phyloP scores from a whole-genome alignment of 2,797 vertebrate species.

The Lycodopsis pacificus region DNA sequence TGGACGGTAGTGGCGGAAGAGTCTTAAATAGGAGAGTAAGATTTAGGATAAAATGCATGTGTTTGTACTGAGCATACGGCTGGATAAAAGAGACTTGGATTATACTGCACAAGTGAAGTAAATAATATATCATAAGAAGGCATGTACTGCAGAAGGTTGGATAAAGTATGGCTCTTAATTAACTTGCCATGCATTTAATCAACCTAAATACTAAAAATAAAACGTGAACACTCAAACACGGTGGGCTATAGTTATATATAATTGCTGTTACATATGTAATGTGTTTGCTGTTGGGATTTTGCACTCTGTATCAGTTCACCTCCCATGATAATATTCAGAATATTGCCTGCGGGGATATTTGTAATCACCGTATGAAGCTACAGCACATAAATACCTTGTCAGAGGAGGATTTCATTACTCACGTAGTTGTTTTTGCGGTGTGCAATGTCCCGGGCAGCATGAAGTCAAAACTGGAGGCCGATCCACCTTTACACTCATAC shows the following conservation, averaged over 20 bases:
- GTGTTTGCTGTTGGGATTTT: constrained; percentile 23
- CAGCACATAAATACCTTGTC: constrained; percentile 18
- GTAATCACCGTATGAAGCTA: constrained; percentile 31
- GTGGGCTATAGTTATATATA: not conserved
- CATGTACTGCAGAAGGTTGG: not conserved
- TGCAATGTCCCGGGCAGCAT: not conserved
- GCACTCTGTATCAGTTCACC: constrained; percentile 24
- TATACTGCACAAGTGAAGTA: not conserved
- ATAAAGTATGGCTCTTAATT: constrained; percentile 5
- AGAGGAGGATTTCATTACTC: constrained; percentile 9
- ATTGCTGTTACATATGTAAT: constrained; percentile 27
- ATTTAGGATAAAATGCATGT: too few species aligned
- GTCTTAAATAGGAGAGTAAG: too few species aligned
- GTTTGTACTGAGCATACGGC: not conserved
- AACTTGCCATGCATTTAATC: constrained; percentile 10
- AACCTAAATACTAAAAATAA: constrained; percentile 20
- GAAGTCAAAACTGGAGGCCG: not conserved
- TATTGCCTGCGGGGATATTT: constrained; percentile 36
- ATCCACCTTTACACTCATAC: not conserved
- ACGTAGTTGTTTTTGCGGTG: not conserved
- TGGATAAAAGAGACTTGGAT: not conserved
- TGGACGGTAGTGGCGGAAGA: too few species aligned
- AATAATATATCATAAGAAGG: not conserved
- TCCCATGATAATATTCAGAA: constrained; percentile 28
- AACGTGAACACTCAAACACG: not conserved